A percentile compares a stretch with the other conserved stretches of the same genome.
These are phyloP conservation scores for roundworm (Caenorhabditis elegans) DNA, from an alignment of 1,140 invertebrate genomes.

Conservation along the genomic window DNA sequence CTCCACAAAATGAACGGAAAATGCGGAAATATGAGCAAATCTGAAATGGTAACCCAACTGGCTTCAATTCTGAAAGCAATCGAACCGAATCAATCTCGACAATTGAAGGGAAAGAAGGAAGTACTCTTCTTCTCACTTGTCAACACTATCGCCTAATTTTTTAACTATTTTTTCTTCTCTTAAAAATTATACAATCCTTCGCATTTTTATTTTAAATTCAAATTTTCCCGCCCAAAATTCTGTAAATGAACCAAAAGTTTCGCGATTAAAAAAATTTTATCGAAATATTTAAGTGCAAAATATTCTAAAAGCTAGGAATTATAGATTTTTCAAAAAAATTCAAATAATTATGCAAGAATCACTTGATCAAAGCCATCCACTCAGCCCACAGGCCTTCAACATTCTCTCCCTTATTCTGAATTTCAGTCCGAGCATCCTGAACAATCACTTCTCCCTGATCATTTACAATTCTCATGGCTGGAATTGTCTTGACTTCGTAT, in stretches of 20 bases:
- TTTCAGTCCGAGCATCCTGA: conserved; percentile 63
- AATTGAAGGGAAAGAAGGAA: conserved; percentile 57
- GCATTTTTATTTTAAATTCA: too few species aligned
- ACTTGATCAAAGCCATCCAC: conserved; percentile 39
- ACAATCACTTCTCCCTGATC: conserved; percentile 62
- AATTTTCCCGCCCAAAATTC: too few species aligned
- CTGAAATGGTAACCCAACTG: conserved; percentile 57
- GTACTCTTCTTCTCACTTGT: conserved; percentile 61
- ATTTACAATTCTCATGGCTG: conserved; percentile 60
- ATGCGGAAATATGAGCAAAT: conserved; percentile 53
- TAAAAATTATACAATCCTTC: too few species aligned
- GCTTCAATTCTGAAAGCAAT: conserved; percentile 60
- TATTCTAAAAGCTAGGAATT: too few species aligned
- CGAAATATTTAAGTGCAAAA: too few species aligned
- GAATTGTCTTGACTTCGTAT: conserved; percentile 64
- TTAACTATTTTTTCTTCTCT: neutral
- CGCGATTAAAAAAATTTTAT: too few species aligned
- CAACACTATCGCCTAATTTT: conserved; percentile 32
- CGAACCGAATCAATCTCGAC: conserved; percentile 61
- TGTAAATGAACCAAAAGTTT: too few species aligned
- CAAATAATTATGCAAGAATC: neutral
- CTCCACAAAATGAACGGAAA: conserved; percentile 54
- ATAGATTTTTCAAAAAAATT: too few species aligned
- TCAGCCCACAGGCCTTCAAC: conserved; percentile 39
- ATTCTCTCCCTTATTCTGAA: conserved; percentile 45